These are phyloP conservation scores for Drosophila santomea DNA, from an alignment of 1,140 invertebrate species.

Conservation along the genomic window DNA sequence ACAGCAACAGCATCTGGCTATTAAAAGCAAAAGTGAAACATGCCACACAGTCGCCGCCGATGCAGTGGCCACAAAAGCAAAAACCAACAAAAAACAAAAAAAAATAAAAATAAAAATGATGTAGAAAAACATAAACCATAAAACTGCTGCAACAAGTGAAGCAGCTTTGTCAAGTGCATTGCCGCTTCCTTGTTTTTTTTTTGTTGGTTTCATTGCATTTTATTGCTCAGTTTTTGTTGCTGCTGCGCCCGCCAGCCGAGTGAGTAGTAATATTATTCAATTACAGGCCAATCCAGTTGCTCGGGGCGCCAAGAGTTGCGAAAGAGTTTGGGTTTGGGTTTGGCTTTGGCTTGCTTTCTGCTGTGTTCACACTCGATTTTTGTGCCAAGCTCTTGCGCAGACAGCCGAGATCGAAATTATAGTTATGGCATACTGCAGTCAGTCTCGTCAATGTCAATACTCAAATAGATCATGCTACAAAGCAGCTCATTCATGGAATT, in stretches of 20 bases:
- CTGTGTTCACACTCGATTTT: slow-evolving; percentile 38
- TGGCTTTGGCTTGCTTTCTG: slow-evolving; percentile 3
- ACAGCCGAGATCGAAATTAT: slow-evolving; percentile 11
- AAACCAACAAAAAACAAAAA: not conserved
- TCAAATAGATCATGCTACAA: not conserved
- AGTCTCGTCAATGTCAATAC: not conserved
- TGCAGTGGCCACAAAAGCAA: slow-evolving; percentile 23
- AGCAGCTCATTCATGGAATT: not conserved
- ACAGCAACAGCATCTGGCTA: slow-evolving; percentile 53
- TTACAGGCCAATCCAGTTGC: slow-evolving; percentile 73
- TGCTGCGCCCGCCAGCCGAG: slow-evolving; percentile 27
- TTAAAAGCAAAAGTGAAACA: slow-evolving; percentile 82
- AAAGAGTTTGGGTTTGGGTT: slow-evolving; percentile 28
- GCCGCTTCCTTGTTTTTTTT: slow-evolving; percentile 63
- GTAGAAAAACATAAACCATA: slow-evolving; percentile 33
- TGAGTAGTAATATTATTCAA: slow-evolving; percentile 76
- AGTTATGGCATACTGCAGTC: not conserved
- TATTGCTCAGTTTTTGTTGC: slow-evolving; percentile 46
- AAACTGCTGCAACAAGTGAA: slow-evolving; percentile 27
- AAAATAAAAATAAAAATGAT: no score
- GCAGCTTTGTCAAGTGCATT: slow-evolving; percentile 73
- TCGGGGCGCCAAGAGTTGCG: slow-evolving; percentile 47
- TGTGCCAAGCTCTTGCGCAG: slow-evolving; percentile 15
- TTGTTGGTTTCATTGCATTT: not conserved
- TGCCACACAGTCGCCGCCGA: slow-evolving; percentile 55